A percentile compares a stretch with the other conserved stretches of the same genome.
Conservation (phyloP, 2,888 invertebrate genomes). For the Odontomyia ornata region DNA sequence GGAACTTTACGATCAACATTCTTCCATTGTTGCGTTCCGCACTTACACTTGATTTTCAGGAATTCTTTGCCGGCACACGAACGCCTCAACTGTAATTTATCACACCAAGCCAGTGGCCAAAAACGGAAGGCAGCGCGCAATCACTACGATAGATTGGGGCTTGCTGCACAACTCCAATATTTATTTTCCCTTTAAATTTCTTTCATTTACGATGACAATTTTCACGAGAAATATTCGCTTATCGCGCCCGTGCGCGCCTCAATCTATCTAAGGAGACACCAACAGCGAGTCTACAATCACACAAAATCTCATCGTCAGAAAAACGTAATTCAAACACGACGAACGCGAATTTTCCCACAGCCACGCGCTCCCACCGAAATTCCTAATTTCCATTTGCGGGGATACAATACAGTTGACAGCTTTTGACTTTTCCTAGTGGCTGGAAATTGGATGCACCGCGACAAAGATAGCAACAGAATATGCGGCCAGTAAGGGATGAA, state of each 20-base stretch:
- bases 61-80: too few species aligned
- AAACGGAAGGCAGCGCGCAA: slow-evolving; percentile 7
- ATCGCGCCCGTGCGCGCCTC: too few species aligned
- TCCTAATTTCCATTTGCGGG: neutral
- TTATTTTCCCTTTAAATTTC: slow-evolving; percentile 3
- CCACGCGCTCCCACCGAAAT: slow-evolving; percentile 27
- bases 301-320: neutral
- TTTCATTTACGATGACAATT: neutral
- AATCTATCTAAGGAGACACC: too few species aligned
- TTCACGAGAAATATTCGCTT: too few species aligned
- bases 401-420: neutral
- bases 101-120: neutral
- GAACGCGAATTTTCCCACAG: slow-evolving; percentile 7
- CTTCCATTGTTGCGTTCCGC: neutral
- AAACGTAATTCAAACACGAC: neutral
- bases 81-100: too few species aligned
- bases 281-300: neutral
- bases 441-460: neutral
- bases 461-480: neutral
- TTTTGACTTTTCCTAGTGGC: neutral
- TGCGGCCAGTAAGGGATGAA: neutral
- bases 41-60: neutral
- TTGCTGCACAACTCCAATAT: neutral
- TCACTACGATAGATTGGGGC: slow-evolving; percentile 3
- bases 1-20: too few species aligned